Conservation (phyloP, 2,797 vertebrate genomes). For the Acanthurus lineatus region DNA sequence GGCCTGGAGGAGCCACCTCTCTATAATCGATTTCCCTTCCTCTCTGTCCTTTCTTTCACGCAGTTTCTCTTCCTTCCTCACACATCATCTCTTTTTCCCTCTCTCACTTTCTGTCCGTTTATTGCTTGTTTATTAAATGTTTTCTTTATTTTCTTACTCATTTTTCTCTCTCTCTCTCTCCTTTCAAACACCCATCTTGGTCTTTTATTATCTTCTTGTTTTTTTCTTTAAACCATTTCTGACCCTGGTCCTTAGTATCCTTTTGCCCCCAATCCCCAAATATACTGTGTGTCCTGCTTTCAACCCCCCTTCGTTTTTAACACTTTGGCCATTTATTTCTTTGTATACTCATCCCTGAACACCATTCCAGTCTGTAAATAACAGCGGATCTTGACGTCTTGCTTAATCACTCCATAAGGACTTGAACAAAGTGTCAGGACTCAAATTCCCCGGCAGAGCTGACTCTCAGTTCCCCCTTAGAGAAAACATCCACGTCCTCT, state of each 20-base stretch:
- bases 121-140: conserved; percentile 10
- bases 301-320: conserved; percentile 17
- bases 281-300: conserved; percentile 28
- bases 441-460: conserved; percentile 5
- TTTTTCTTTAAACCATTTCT: conserved; percentile 26
- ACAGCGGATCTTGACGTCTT: conserved; percentile 7
- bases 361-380: conserved; percentile 33
- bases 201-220: conserved; percentile 8
- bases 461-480: conserved; percentile 7
- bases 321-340: conserved; percentile 33
- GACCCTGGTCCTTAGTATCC: conserved; percentile 32
- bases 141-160: conserved; percentile 3
- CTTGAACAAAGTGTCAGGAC: conserved; percentile 4
- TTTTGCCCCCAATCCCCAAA: conserved; percentile 12
- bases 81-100: neutral
- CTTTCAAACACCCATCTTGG: neutral
- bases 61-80: neutral
- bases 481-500: conserved; percentile 5
- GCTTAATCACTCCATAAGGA: conserved; percentile 12
- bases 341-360: conserved; percentile 39
- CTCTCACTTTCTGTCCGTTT: neutral
- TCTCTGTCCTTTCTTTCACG: conserved; percentile 27
- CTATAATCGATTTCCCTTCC: conserved; percentile 52
- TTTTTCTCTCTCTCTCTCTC: neutral
- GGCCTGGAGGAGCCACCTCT: conserved; percentile 82